These are phyloP conservation scores for Drosophila chauvacae DNA, from an alignment of 1,140 invertebrate genomes.

Conservation along the genomic window DNA sequence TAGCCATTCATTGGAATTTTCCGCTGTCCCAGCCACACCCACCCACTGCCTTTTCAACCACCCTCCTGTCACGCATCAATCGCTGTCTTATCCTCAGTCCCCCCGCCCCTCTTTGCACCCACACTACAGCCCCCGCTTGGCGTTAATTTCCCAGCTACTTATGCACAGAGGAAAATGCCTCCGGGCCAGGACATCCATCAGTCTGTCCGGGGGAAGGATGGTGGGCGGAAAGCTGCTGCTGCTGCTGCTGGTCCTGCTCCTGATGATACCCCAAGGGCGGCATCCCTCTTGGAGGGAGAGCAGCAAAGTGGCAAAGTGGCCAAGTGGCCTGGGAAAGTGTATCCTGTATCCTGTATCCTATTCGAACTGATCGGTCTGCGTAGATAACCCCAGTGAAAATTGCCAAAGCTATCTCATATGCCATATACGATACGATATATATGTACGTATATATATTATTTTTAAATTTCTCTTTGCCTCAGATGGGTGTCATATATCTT, in stretches of 20 bases:
- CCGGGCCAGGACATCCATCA: constrained; percentile 55
- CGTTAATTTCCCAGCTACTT: constrained; percentile 80
- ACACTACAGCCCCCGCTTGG: constrained; percentile 13
- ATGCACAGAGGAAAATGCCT: constrained; percentile 64
- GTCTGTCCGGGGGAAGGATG: constrained; percentile 11
- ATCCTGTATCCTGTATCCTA: constrained; percentile 10
- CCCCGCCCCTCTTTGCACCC: too few relatives aligned
- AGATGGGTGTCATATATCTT: constrained; percentile 30
- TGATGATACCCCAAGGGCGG: constrained; percentile 32
- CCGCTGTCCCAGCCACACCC: neutral
- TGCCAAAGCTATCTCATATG: constrained; percentile 11
- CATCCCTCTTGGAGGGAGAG: neutral
- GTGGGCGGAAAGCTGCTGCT: neutral
- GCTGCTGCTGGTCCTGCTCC: neutral
- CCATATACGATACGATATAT: neutral
- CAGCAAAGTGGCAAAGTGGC: constrained; percentile 10
- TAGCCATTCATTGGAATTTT: constrained; percentile 80
- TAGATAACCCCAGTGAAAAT: constrained; percentile 33
- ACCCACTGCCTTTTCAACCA: neutral
- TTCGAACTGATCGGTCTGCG: constrained; percentile 28
- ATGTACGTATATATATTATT: constrained; percentile 5
- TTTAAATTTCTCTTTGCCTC: constrained; percentile 3
- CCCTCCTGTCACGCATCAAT: constrained; percentile 35
- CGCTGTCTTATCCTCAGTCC: constrained; percentile 37
- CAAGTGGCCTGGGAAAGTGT: constrained; percentile 4